Conservation (phyloP, 2,888 invertebrate genomes). For the Argyra leucocephala region DNA sequence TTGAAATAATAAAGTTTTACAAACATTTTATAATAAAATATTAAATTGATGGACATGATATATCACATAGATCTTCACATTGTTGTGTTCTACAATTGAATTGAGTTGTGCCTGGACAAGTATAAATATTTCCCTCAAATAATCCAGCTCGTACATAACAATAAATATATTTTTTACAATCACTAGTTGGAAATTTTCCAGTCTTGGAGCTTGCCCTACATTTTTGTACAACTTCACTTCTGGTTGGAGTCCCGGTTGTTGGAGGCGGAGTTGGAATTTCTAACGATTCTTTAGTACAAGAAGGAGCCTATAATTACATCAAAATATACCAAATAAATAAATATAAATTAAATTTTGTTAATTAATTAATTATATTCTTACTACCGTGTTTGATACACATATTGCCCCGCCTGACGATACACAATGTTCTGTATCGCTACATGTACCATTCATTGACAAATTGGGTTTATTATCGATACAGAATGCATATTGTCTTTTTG, state of each 20-base stretch:
- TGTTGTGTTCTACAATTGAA: slow-evolving; percentile 1
- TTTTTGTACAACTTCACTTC: neutral
- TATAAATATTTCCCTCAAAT: neutral
- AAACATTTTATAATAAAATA: too few species aligned
- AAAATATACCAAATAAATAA: neutral
- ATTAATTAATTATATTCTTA: neutral
- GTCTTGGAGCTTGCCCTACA: neutral
- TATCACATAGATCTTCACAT: neutral
- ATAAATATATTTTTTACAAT: slow-evolving; percentile 1
- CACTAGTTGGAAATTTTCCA: neutral
- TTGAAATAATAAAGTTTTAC: too few species aligned
- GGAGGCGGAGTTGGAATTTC: neutral
- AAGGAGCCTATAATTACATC: neutral
- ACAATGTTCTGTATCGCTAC: neutral
- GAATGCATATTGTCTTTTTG: neutral
- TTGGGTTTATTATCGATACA: neutral
- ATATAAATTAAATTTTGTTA: neutral
- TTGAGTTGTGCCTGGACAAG: neutral
- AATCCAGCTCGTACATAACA: neutral
- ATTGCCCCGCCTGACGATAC: too few species aligned
- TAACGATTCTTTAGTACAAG: neutral
- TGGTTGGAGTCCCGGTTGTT: neutral
- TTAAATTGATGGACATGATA: neutral
- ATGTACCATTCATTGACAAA: neutral
- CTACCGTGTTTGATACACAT: neutral